These are phyloP conservation scores for Peromyscus californicus DNA, from an alignment of 2,113 vertebrate genomes.

Conservation along the genomic window DNA sequence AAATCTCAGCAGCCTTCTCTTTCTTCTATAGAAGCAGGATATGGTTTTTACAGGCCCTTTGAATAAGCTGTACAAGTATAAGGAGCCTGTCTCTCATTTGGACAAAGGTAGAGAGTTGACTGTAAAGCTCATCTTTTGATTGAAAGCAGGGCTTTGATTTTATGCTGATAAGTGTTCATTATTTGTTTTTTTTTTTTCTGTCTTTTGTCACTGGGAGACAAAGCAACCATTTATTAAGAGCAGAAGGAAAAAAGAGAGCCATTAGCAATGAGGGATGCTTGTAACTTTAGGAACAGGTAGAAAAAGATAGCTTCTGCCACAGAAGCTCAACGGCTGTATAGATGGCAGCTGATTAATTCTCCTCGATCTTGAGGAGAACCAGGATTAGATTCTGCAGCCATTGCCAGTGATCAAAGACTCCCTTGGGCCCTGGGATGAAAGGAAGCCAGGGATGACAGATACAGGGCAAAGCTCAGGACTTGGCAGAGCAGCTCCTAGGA, in stretches of 20 bases:
- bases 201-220: conserved; percentile 51
- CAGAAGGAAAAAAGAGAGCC: neutral
- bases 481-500: neutral
- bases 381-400: conserved; percentile 8
- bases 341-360: conserved; percentile 51
- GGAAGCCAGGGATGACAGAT: neutral
- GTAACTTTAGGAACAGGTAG: neutral
- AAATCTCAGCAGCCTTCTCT: neutral
- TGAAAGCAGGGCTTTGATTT: conserved; percentile 38
- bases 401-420: conserved; percentile 24
- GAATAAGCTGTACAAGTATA: neutral
- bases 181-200: neutral
- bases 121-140: conserved; percentile 14
- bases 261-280: neutral
- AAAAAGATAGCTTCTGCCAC: neutral
- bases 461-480: neutral
- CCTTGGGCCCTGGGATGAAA: conserved; percentile 18
- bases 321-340: neutral
- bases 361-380: conserved; percentile 26
- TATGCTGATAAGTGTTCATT: conserved; percentile 25
- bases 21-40: neutral
- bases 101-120: neutral
- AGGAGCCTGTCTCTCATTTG: neutral
- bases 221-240: conserved; percentile 49
- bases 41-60: neutral